phyloP scores from a whole-genome alignment of 1,140 invertebrate species.

The Colletes latitarsis region DNA sequence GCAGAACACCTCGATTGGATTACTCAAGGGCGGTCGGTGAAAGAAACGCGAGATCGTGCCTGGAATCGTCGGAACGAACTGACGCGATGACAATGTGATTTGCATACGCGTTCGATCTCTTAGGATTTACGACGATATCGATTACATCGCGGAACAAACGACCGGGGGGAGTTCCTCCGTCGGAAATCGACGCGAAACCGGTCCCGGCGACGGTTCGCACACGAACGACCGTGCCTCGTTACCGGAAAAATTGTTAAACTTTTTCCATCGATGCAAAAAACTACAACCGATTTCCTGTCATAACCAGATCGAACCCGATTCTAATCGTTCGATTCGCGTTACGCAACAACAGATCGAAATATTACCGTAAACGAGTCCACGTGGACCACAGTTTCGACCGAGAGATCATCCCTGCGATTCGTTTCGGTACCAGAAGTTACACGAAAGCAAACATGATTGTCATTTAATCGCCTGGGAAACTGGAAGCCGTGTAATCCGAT shows the following conservation, averaged over 20 bases:
- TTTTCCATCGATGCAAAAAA: neutral
- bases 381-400: neutral
- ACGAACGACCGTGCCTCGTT: neutral
- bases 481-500: neutral
- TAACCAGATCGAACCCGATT: constrained; percentile 14
- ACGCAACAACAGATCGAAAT: neutral
- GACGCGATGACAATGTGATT: no score
- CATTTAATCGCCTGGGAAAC: neutral
- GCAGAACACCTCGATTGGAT: neutral
- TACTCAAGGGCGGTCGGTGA: neutral
- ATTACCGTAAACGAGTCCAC: neutral
- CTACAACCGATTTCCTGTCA: constrained; percentile 3
- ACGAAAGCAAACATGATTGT: neutral
- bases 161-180: neutral
- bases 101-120: no score
- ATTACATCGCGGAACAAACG: neutral
- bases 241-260: neutral
- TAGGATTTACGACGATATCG: no score
- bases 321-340: constrained; percentile 10
- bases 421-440: neutral
- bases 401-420: neutral
- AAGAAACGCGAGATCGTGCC: neutral
- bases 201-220: neutral
- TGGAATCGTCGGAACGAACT: no score
- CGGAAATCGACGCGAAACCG: constrained; percentile 5